Base-by-base conservation (phyloP, 1,140 invertebrate species). In the Trichonephila clavata region DNA sequence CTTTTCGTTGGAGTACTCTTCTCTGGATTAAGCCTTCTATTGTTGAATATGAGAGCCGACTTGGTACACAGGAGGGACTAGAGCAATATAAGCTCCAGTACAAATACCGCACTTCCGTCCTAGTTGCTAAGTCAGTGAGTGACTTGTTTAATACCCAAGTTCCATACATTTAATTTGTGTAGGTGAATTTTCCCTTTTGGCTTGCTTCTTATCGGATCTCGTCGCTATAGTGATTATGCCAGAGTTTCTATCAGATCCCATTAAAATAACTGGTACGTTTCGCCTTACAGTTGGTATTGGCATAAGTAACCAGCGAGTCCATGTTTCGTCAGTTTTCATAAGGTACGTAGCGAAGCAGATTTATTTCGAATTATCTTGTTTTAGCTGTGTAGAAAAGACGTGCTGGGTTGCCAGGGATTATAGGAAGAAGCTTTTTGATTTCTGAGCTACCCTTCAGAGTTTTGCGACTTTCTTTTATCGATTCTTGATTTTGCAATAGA, bases 81-180 rank as follows among this genome's bases (percentile, higher is more conserved):
- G 71, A 77, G 71, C 71, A 77, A 77, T 77, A 83, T 83, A 83
- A 83, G 81, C 50, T 21, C 50, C 81, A 57, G 81, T 83, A 59
- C 81, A 83, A 83, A 83, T 83, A 83, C 81, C 43, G 43, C 43
- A 77, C 71, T 77, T 27, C 27, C 71, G 27, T 77, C 50, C 81
- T 83, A 57, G 43, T 83, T 59, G 43, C 81, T 83, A 83, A 83
- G 81, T 83, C 81, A 83, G 43, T 57, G 81, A 83, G 43, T 83
- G 81, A 83, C 81, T 83, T 50, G 81, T 83, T 83, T 83, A 83
- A 83, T 83, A 59, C 81, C 81, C 81, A 59, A 83, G 81, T 83
- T 83, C 50, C 81, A 83, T 57, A 50, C 43, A 59, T 83, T 83
- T 83, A 83, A 83, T 83, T 83, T 83, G 43, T 59, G 81, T 59